Conservation (phyloP, 1,140 invertebrate genomes). For the Drosophila lacteicornis region DNA sequence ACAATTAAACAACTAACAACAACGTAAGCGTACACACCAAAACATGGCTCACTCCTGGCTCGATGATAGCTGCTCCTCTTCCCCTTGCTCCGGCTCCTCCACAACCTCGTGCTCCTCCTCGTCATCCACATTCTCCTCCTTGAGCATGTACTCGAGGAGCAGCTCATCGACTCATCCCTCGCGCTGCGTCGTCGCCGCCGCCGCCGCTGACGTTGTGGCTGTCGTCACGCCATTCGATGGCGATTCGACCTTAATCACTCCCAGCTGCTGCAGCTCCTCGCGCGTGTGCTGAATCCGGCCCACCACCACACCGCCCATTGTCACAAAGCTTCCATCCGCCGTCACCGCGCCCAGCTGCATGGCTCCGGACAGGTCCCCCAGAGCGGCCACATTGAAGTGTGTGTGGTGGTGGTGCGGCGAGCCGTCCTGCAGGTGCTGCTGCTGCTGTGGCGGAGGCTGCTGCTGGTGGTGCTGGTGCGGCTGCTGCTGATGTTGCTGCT, state of each 20-base stretch:
- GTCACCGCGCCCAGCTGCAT: slow-evolving; percentile 78
- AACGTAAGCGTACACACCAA: slow-evolving; percentile 77
- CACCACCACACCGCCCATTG: slow-evolving; percentile 81
- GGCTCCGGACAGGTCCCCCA: slow-evolving; percentile 74
- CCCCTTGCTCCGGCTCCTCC: slow-evolving; percentile 32
- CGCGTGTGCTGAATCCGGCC: slow-evolving; percentile 76
- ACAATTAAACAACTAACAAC: slow-evolving; percentile 84
- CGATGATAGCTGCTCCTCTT: slow-evolving; percentile 37
- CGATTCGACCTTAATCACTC: slow-evolving; percentile 80
- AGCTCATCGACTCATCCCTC: slow-evolving; percentile 79
- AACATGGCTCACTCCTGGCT: slow-evolving; percentile 46
- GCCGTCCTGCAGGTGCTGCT: slow-evolving; percentile 59
- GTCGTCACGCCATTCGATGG: slow-evolving; percentile 64
- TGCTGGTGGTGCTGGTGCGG: slow-evolving; percentile 56
- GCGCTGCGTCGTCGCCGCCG: slow-evolving; percentile 50
- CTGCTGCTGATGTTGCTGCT: slow-evolving; percentile 44
- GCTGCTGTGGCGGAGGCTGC: slow-evolving; percentile 54
- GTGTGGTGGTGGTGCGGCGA: slow-evolving; percentile 69
- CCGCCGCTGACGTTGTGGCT: slow-evolving; percentile 37
- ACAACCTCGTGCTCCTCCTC: slow-evolving; percentile 19
- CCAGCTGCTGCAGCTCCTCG: slow-evolving; percentile 77
- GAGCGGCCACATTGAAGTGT: slow-evolving; percentile 76
- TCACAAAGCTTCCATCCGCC: slow-evolving; percentile 79
- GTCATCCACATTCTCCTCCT: slow-evolving; percentile 57
- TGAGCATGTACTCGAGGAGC: slow-evolving; percentile 73